Conservation (phyloP, 2,888 invertebrate genomes). For the Caenorhabditis wallacei region DNA sequence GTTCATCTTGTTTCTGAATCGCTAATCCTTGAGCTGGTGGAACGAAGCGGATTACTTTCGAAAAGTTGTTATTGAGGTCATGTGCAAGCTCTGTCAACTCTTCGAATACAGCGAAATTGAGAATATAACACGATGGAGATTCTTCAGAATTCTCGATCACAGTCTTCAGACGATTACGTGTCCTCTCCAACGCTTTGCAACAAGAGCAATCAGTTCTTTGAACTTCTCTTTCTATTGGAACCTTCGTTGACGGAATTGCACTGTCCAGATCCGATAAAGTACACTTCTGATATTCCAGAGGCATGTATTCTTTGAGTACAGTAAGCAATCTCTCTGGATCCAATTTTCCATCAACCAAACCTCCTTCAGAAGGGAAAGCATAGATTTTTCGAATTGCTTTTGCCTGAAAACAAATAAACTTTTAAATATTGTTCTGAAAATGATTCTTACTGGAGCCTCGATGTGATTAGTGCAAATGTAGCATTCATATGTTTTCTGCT, state of each 20-base stretch:
- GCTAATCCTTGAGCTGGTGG: no score
- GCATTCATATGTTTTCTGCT: not conserved
- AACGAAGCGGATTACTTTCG: no score
- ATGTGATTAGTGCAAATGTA: slow-evolving; percentile 9
- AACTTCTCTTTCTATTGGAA: not conserved
- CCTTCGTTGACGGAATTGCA: not conserved
- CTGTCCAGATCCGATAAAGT: not conserved
- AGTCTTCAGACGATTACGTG: slow-evolving; percentile 5
- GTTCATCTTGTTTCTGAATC: not conserved
- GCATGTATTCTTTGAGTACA: slow-evolving; percentile 27
- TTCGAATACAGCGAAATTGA: slow-evolving; percentile 6
- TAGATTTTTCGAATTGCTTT: slow-evolving; percentile 20
- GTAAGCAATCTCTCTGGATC: not conserved
- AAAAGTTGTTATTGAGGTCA: not conserved
- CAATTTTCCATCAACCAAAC: not conserved
- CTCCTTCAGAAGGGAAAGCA: slow-evolving; percentile 10
- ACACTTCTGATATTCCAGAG: not conserved
- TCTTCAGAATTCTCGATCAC: slow-evolving; percentile 1
- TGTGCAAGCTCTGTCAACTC: slow-evolving; percentile 2
- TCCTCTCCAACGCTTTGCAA: not conserved
- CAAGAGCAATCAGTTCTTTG: slow-evolving; percentile 7
- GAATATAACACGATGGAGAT: not conserved
- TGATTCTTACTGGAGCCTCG: slow-evolving; percentile 4
- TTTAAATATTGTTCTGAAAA: no score
- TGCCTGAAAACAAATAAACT: no score